Base-by-base conservation (phyloP, 2,888 invertebrate genomes). In the Drosophila colorata region DNA sequence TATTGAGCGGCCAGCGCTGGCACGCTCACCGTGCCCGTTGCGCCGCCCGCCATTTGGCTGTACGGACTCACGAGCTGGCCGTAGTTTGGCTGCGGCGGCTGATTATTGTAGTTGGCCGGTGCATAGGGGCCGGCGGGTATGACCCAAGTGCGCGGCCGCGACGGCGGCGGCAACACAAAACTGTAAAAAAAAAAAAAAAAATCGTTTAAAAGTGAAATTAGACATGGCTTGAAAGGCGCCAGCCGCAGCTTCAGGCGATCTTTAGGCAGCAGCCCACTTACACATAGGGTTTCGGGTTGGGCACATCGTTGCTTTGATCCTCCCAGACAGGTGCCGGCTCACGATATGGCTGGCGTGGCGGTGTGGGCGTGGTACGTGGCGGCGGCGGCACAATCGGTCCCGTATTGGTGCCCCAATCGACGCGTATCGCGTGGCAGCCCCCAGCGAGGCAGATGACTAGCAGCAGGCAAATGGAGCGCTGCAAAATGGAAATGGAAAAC, bases 301-400 rank as follows among this genome's bases (percentile, higher is more conserved):
- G 94, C 23, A 93, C 91, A 76, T 95, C 95, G 75, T 93, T 93
- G 16, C 92, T 91, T 67, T 93, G 91, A 85, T 93, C 93, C 80
- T 95, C 95, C 94, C 94, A 95, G 16, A 95, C 95, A 28, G 94
- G 94, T 74, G 94, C 94, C 1, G 95, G 95, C 25, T 90, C 91
- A 18, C 94, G 93, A 88, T 92, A 93, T 48, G 94, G 94, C 88
- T 92, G 93, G 79, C 92, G 75, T 20, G 92, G 93, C 0, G 93
- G 93, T 79, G 92, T 91, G 79, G 92, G 92, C 71, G 92, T 91
- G 6, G 93, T 92, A 71, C 93, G 93, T 67, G 94, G 93, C 69
- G 93, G 91, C 53, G 94, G 94, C 18, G 94, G 94, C 88, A 93
- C 92, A 48, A 95, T 94, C 44, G 94, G 94, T 16, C 95, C 95